A percentile compares a stretch with the other conserved stretches of the same genome.
Evolutionary conservation across 2,797 vertebrate genomes (phyloP).

Genomic region (Platyrinchus mystaceus): DNA sequence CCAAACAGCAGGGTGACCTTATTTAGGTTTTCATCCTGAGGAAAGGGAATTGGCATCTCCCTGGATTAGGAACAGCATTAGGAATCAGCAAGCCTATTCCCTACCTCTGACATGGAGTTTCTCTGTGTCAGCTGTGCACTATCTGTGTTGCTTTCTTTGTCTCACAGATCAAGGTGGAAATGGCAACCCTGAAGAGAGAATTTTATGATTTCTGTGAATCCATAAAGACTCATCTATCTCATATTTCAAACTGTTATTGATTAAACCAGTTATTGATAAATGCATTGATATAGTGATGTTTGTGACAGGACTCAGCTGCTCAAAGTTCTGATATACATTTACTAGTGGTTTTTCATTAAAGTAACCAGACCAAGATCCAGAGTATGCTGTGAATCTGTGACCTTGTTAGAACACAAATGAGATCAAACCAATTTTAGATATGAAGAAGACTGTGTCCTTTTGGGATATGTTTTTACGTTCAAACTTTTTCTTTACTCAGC

Average conservation of each 20-base stretch:
- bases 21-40: neutral
- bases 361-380: neutral
- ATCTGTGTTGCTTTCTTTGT: neutral
- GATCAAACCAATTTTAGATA: neutral
- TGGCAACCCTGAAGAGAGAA: neutral
- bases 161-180: neutral
- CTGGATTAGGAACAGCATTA: neutral
- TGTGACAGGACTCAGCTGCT: neutral
- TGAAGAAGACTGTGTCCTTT: neutral
- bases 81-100: neutral
- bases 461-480: neutral
- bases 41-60: neutral
- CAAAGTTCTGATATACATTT: neutral
- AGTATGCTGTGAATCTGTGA: neutral
- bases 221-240: neutral
- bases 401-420: neutral
- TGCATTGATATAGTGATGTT: neutral
- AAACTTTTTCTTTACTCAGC: neutral
- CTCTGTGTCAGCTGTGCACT: neutral
- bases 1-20: neutral
- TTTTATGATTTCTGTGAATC: neutral
- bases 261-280: neutral
- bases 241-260: neutral
- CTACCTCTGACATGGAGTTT: neutral
- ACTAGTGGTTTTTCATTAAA: neutral